These are phyloP conservation scores for Antitype chi DNA, from an alignment of 2,888 invertebrate genomes.

Conservation along the genomic window DNA sequence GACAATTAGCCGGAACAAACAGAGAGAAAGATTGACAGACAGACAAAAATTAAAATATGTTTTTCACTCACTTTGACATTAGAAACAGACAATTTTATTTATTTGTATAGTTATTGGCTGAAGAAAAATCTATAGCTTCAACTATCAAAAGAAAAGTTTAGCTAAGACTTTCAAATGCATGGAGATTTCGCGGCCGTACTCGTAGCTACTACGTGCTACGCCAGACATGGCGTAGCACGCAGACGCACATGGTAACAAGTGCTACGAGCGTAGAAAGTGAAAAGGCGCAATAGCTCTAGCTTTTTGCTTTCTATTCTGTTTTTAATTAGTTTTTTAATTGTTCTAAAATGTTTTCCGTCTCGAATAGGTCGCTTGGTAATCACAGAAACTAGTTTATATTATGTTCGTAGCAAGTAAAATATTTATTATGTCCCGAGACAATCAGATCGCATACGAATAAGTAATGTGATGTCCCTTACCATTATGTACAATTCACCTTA, in stretches of 20 bases:
- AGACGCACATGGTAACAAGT: too few species aligned
- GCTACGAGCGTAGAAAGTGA: slow-evolving; percentile 16
- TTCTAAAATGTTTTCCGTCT: background rate
- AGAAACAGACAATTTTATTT: too few species aligned
- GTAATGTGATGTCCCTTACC: slow-evolving; percentile 71
- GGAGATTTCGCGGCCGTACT: background rate
- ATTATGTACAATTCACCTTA: slow-evolving; percentile 62
- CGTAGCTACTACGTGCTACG: slow-evolving; percentile 23
- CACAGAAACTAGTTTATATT: background rate
- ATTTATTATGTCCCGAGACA: slow-evolving; percentile 40
- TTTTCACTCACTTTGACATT: too few species aligned
- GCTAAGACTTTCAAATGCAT: background rate
- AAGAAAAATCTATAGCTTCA: background rate
- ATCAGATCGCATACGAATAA: slow-evolving; percentile 68
- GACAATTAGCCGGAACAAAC: too few species aligned
- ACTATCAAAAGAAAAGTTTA: background rate
- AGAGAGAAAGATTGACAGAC: too few species aligned
- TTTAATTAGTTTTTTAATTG: background rate
- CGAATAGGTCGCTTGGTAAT: background rate
- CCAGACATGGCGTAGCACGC: too few species aligned
- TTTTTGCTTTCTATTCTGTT: background rate
- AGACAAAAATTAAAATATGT: too few species aligned
- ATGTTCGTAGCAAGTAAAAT: slow-evolving; percentile 15
- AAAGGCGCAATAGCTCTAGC: background rate
- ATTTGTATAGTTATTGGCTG: too few species aligned